A percentile compares a stretch with the other conserved stretches of the same genome.
These are phyloP conservation scores for Ennomos erosarius DNA, from an alignment of 2,888 invertebrate genomes.

Conservation along the genomic window DNA sequence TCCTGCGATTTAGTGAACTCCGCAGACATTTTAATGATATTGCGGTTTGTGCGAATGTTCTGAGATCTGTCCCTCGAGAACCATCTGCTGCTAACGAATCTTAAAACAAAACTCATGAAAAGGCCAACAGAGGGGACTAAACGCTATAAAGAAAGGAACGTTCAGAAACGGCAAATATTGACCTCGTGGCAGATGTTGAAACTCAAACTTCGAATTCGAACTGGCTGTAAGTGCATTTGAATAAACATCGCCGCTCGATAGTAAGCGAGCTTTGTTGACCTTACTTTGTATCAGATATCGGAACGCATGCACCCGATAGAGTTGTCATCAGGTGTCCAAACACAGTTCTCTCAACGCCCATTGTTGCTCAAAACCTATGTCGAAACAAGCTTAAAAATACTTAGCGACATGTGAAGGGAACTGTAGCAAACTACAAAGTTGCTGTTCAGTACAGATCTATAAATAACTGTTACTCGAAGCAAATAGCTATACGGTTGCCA, in stretches of 20 bases:
- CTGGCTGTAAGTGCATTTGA: conserved; percentile 81
- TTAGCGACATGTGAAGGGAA: conserved; percentile 27
- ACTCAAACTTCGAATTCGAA: conserved; percentile 71
- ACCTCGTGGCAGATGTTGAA: conserved; percentile 83
- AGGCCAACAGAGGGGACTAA: conserved; percentile 55
- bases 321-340: conserved; percentile 76
- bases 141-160: conserved; percentile 63
- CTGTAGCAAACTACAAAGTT: conserved; percentile 26
- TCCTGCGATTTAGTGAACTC: conserved; percentile 72
- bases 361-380: conserved; percentile 31
- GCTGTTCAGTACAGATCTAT: conserved; percentile 29
- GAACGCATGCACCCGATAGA: conserved; percentile 60
- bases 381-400: conserved; percentile 31
- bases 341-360: conserved; percentile 42
- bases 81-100: conserved; percentile 41
- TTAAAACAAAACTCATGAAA: conserved; percentile 56
- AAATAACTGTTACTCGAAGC: conserved; percentile 31
- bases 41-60: conserved; percentile 59
- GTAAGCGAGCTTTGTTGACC: conserved; percentile 78
- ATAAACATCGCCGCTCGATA: conserved; percentile 79
- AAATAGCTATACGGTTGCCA: conserved; percentile 36
- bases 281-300: conserved; percentile 75
- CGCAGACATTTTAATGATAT: conserved; percentile 61
- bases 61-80: conserved; percentile 37
- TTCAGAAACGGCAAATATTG: conserved; percentile 80